Evolutionary conservation across 2,888 invertebrate species (phyloP), one percentile per base, ranked within the genome.

Genomic region (Ommatoiulus sabulosus): DNA sequence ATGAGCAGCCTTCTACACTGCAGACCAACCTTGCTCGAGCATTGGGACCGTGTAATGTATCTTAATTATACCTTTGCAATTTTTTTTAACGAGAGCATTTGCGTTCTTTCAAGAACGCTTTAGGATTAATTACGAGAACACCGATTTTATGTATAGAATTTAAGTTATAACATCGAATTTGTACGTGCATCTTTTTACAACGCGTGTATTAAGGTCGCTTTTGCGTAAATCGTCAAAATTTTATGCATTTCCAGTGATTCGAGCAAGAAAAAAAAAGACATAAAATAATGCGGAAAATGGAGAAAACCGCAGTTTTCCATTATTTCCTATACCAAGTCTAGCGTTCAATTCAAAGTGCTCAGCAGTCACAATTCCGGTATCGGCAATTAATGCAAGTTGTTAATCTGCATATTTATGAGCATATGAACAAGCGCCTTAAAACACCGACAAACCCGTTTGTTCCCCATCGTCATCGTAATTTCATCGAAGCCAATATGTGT

Each of bases 401-500:
- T 24, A 80, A 80, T 80, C 35, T 80, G 2, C 80, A 80, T 80
- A 80, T 80, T 80, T 43, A 80, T 24, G 35, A 80, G 72, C 7
- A 72, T 72, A 72, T 20, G 10, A 72, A 20, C 20, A n/a, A 63
- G 20, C 72, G 15, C 80, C 80, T 43, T 72, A 72, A 72, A 24
- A 17, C 63, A 63, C 5, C 63, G 63, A 20, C 7, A 72, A 72
- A 80, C 80, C 80, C 10, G 80, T 80, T 80, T 80, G 12, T 1
- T 10, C 12, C 12, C 12, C 35, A 80, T 15, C 35, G 24, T 72
- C 24, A n/a, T 80, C 80, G 12, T 10, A 80, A 12, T 15, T 72
- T 1, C 80, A 80, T 72, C 72, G 10, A 80, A 35, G 0, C 12
- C 12, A 43, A 52, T 52, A 12, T 48, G 48, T 12, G 48, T 35